Percentiles rank a stretch among this genome's conserved stretches.
Conservation (phyloP, 2,888 invertebrate species). For the Trachelus tabidus region DNA sequence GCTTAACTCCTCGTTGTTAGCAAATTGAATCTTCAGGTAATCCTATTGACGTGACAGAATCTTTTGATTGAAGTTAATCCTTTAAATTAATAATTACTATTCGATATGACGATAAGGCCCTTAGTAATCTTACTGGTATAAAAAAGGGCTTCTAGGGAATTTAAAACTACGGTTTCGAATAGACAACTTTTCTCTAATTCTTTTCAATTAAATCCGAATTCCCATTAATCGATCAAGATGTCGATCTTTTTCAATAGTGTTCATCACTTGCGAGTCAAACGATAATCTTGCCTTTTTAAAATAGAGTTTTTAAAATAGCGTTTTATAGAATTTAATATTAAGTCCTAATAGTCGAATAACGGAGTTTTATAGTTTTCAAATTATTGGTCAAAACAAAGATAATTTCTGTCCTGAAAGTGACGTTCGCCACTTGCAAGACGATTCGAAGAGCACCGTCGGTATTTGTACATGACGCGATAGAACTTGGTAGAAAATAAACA, state of each 20-base stretch:
- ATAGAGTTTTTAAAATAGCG: too few relatives aligned
- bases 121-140: too few relatives aligned
- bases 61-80: too few relatives aligned
- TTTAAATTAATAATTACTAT: too few relatives aligned
- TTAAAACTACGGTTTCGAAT: too few relatives aligned
- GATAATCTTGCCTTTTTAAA: background rate
- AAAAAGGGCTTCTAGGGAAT: too few relatives aligned
- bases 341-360: background rate
- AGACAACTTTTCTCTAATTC: too few relatives aligned
- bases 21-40: too few relatives aligned
- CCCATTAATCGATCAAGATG: background rate
- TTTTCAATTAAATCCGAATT: too few relatives aligned
- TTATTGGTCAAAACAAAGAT: background rate
- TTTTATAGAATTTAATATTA: background rate
- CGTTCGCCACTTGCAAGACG: background rate
- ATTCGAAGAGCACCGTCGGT: background rate
- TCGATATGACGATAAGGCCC: too few relatives aligned
- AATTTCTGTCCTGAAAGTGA: background rate
- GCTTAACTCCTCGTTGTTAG: too few relatives aligned
- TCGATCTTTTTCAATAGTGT: background rate
- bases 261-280: background rate
- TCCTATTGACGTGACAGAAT: too few relatives aligned
- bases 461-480: background rate
- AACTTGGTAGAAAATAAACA: background rate
- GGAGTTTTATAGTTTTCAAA: background rate